Conservation (phyloP, 2,888 invertebrate species). For the Morpho deidamia region DNA sequence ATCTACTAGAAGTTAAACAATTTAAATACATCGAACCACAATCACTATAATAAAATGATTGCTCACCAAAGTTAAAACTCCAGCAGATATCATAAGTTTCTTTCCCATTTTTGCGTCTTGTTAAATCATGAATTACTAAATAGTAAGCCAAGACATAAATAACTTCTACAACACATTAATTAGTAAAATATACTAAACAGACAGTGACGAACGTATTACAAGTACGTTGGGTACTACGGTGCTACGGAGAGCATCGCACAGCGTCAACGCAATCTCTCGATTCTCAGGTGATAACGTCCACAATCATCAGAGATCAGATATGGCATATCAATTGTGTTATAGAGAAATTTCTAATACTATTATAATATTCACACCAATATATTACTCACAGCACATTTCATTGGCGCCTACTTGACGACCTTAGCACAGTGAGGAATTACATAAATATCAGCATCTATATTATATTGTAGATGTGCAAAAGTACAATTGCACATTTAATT, state of each 20-base stretch:
- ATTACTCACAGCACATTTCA: background rate
- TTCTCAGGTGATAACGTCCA: constrained; percentile 20
- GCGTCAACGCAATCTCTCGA: constrained; percentile 18
- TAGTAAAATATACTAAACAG: no score
- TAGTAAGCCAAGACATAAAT: no score
- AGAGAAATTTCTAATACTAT: background rate
- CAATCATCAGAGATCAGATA: constrained; percentile 20
- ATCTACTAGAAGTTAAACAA: no score
- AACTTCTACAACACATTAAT: no score
- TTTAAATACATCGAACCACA: no score
- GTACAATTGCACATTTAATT: no score
- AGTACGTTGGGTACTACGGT: background rate
- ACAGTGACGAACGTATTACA: background rate
- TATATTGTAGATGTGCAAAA: no score
- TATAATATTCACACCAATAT: background rate
- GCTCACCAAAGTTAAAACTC: constrained; percentile 16
- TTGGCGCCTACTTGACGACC: no score
- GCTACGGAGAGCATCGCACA: constrained; percentile 22
- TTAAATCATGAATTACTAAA: background rate
- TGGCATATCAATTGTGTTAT: background rate
- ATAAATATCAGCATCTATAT: no score
- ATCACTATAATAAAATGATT: background rate
- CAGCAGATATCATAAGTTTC: constrained; percentile 14
- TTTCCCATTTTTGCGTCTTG: constrained; percentile 4
- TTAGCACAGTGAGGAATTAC: no score